phyloP scores from a whole-genome alignment of 1,140 invertebrate genomes.

The Solenopsis invicta region DNA sequence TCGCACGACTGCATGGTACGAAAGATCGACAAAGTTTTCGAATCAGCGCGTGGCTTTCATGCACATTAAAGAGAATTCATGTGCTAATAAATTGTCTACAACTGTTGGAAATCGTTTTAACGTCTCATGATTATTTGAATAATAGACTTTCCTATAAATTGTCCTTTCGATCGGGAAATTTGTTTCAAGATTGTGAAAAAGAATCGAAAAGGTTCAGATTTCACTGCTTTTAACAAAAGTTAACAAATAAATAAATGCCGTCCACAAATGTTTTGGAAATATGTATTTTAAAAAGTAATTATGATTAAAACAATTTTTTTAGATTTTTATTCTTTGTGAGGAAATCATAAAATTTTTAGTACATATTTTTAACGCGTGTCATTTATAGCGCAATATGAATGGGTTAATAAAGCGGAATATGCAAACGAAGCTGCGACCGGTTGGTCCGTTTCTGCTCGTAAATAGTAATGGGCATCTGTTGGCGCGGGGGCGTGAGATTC shows the following conservation, averaged over 20 bases:
- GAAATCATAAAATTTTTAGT: conserved; percentile 27
- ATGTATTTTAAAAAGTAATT: conserved; percentile 1
- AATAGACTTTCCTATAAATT: neutral
- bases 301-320: neutral
- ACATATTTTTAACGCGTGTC: neutral
- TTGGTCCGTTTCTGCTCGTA: conserved; percentile 75
- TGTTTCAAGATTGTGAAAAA: neutral
- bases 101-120: neutral
- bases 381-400: conserved; percentile 16
- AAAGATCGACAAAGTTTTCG: neutral
- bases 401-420: conserved; percentile 34
- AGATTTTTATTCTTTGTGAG: neutral
- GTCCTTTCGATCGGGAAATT: neutral
- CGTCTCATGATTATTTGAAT: neutral
- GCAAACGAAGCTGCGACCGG: conserved; percentile 29
- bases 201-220: neutral
- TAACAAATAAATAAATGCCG: neutral
- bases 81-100: neutral
- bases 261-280: conserved; percentile 9
- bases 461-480: conserved; percentile 74
- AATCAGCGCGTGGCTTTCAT: neutral
- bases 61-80: neutral
- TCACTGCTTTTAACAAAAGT: neutral
- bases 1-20: neutral
- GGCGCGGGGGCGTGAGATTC: conserved; percentile 76